Evolutionary conservation across 2,113 vertebrate species (phyloP).

Genomic region (Gymnogyps californianus): DNA sequence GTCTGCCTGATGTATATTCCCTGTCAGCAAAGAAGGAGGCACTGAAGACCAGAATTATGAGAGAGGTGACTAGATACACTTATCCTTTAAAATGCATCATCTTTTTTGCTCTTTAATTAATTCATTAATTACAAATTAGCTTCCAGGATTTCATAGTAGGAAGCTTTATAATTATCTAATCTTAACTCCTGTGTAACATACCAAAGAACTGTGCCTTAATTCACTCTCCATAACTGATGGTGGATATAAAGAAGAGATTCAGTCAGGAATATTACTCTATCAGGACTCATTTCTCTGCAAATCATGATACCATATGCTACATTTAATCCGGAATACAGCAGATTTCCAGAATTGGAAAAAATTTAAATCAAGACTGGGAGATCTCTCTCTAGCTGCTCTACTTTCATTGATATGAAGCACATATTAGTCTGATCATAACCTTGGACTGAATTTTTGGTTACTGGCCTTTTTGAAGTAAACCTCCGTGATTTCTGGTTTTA

Average conservation of each 20-base stretch:
- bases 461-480: neutral
- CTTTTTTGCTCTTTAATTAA: constrained; percentile 7
- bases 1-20: neutral
- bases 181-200: neutral
- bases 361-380: neutral
- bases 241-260: neutral
- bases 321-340: neutral
- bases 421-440: neutral
- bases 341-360: neutral
- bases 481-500: neutral
- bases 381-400: neutral
- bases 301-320: neutral
- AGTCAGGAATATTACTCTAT: neutral
- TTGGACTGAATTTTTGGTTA: neutral
- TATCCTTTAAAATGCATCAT: neutral
- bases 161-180: constrained; percentile 12
- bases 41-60: neutral
- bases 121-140: constrained; percentile 39
- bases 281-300: neutral
- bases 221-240: neutral
- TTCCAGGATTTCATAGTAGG: neutral
- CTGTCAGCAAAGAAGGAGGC: neutral
- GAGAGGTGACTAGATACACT: neutral
- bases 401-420: neutral
- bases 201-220: neutral